Evolutionary conservation across 1,140 invertebrate species (phyloP).

Genomic region (Dreissena polymorpha): DNA sequence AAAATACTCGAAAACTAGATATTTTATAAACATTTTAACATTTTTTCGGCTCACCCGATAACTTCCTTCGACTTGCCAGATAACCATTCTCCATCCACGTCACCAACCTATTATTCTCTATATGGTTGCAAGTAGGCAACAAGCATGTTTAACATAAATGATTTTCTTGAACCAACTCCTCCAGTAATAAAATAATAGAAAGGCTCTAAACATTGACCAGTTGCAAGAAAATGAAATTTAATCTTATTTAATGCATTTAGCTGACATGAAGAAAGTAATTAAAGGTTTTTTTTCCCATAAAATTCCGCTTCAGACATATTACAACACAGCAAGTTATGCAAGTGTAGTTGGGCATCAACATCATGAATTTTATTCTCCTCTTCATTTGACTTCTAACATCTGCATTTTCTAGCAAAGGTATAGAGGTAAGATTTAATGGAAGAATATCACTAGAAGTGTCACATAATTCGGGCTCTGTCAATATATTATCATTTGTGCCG

Average conservation of each 20-base stretch:
- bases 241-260: constrained; percentile 7
- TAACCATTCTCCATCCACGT: too few species aligned
- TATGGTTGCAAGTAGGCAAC: constrained; percentile 42
- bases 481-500: constrained; percentile 7
- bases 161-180: constrained; percentile 52
- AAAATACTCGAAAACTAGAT: too few species aligned
- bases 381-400: background rate
- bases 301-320: constrained; percentile 46
- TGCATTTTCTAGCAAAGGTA: background rate
- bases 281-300: background rate
- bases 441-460: background rate
- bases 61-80: too few species aligned
- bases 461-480: too few species aligned
- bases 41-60: too few species aligned
- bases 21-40: too few species aligned
- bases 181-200: constrained; percentile 51
- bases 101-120: too few species aligned
- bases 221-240: background rate
- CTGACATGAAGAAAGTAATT: constrained; percentile 9
- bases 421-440: background rate
- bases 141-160: constrained; percentile 13
- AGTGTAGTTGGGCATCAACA: background rate
- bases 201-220: constrained; percentile 4
- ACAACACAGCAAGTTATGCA: constrained; percentile 40
- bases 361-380: background rate